Base-by-base conservation (phyloP, 2,113 vertebrate species). In the Toxotes chatareus region DNA sequence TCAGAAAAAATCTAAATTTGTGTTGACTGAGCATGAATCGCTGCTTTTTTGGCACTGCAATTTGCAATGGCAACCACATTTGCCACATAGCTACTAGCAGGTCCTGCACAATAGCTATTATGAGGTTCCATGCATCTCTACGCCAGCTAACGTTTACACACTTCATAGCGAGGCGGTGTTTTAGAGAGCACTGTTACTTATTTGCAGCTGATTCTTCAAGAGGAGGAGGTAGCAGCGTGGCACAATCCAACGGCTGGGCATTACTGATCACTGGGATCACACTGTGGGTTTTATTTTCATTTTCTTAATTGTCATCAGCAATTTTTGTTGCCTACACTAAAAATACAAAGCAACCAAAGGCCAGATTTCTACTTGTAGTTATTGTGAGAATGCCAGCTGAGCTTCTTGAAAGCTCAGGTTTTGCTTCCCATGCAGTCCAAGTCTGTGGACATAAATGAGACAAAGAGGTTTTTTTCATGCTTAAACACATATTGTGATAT, bases 61-160 rank as follows among this genome's bases (percentile, higher is more conserved):
- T 62, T 78, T 27, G 63, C 82, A 76, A 59, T 14, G 77, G 79
- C 60, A 60, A 73, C 83, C 59, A 71, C 62, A 34, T 85, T 87
- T 71, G 82, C 87, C 85, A 79, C 73, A 47, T 63, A 42, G 63
- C 80, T 77, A 36, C 73, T 73, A 65, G 55, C 68, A 73, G 81
- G 76, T 76, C 74, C 70, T 80, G 79, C 57, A 59, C 61, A n/a
- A n/a, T 40, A 55, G 73, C 69, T 71, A 64, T 57, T 84, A 56
- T 63, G 65, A 70, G 16, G 78, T 85, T 16, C 71, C 88, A 89
- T 86, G 92, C 92, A 86, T 76, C 82, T 88, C 86, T 89, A 83
- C 49, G 80, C 56, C 83, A 38, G 87, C 80, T 51, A 64, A 66
- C 36, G 62, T 64, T 62, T 63, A 68, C 59, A 53, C 47, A 10